Conservation (phyloP, 2,888 invertebrate genomes). For the Argynnis bischoffii region DNA sequence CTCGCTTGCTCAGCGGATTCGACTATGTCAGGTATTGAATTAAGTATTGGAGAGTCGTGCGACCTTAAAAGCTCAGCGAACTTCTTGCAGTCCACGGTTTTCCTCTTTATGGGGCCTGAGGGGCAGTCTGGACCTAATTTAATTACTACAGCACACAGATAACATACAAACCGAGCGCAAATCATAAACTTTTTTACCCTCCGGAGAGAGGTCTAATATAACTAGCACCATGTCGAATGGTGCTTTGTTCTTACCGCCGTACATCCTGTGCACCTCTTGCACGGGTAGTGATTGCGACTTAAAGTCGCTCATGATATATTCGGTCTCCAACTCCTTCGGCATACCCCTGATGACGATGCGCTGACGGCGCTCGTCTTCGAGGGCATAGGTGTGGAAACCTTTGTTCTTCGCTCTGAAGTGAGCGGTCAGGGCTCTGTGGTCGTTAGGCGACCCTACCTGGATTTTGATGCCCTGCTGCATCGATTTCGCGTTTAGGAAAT, state of each 20-base stretch:
- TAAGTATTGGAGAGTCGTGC: background rate
- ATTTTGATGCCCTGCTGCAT: background rate
- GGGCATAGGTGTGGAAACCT: constrained; percentile 9
- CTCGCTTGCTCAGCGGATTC: background rate
- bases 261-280: constrained; percentile 9
- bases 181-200: too few species aligned
- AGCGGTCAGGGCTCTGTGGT: background rate
- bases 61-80: background rate
- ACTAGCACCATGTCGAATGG: constrained; percentile 5
- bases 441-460: background rate
- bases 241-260: background rate
- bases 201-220: background rate
- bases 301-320: background rate
- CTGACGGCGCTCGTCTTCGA: constrained; percentile 16
- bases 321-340: background rate
- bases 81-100: too few species aligned
- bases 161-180: too few species aligned
- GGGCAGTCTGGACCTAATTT: too few species aligned
- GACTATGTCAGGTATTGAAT: background rate
- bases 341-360: constrained; percentile 4
- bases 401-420: background rate
- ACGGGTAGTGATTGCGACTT: constrained; percentile 6
- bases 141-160: background rate
- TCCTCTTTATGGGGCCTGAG: too few species aligned
- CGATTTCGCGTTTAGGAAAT: background rate